These are phyloP conservation scores for Typhlomys cinereus DNA, from an alignment of 2,113 vertebrate species.

Conservation along the genomic window DNA sequence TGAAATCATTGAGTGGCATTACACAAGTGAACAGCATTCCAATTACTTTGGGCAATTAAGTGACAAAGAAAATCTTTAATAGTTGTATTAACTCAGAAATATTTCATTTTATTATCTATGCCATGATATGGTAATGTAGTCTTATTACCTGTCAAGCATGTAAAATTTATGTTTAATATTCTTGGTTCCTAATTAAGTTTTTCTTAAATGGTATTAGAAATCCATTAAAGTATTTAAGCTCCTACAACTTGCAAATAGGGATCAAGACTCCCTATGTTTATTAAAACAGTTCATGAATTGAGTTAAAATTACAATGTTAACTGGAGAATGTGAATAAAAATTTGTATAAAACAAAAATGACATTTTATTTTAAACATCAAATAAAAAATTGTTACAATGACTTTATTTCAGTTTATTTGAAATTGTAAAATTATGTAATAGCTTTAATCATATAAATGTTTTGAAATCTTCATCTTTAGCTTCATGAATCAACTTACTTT, in stretches of 20 bases:
- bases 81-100: background rate
- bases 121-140: too few species aligned
- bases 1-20: too few species aligned
- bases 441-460: background rate
- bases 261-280: constrained; percentile 52
- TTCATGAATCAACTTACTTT: too few species aligned
- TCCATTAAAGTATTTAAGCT: constrained; percentile 53
- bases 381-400: background rate
- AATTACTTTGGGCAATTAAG: too few species aligned
- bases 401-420: background rate
- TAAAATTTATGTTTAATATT: constrained; percentile 56
- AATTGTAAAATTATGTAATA: background rate
- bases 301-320: background rate
- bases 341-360: background rate
- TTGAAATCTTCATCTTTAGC: background rate
- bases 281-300: constrained; percentile 43
- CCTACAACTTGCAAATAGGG: constrained; percentile 6
- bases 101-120: background rate
- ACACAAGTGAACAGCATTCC: too few species aligned
- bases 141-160: constrained; percentile 49
- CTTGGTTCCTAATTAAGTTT: constrained; percentile 56
- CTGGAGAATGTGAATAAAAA: background rate
- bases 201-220: constrained; percentile 59
- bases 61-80: too few species aligned
- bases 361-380: constrained; percentile 16